Base-by-base conservation (phyloP, 2,797 vertebrate genomes). In the Tinamus major region DNA sequence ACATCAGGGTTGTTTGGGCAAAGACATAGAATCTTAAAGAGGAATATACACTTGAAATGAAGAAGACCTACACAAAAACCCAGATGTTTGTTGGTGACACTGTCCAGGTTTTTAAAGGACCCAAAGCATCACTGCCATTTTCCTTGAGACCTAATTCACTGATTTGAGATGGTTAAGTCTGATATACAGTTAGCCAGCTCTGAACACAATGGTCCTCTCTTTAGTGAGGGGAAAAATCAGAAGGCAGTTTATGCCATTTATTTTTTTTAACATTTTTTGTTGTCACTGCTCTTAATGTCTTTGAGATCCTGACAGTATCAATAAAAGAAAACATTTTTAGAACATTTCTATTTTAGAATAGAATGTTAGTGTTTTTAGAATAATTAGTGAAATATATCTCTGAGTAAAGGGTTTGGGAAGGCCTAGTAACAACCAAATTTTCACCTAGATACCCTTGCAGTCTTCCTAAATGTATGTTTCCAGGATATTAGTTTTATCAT, bases 171-270 rank as follows among this genome's bases (percentile, higher is more conserved):
- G 63, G 10, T 17, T 39, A 71, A 15, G 18, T 4, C 89, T 49
- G 6, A 29, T 6, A 26, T 6, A 29, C 9, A 35, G 3, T 16
- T 33, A 77, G 1, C 2, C 1, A 53, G 10, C 4, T 37, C 13
- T 35, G 31, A 77, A 46, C 12, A 74, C 13, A 29, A 9, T 35
- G 46, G 44, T 61, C 14, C 13, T 26, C 1, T 10, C 2, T 69
- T 29, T 37, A n/a, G 15, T 29, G 85, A 48, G 8, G 3, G 5
- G 1, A 4, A 17, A 4, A 27, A 41, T 1, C 6, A 72, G 17
- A 41, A 78, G 2, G 13, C 78, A 65, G 2, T 1, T 51, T 63
- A 8, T 0, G 0, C 2, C 12, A 20, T 42, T 69, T 84, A 3
- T 35, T 59, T 67, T 70, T 49, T 87, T 68, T 20, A 24, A 3